Base-by-base conservation (phyloP, 2,888 invertebrate species). In the Drosophila pegasa region DNA sequence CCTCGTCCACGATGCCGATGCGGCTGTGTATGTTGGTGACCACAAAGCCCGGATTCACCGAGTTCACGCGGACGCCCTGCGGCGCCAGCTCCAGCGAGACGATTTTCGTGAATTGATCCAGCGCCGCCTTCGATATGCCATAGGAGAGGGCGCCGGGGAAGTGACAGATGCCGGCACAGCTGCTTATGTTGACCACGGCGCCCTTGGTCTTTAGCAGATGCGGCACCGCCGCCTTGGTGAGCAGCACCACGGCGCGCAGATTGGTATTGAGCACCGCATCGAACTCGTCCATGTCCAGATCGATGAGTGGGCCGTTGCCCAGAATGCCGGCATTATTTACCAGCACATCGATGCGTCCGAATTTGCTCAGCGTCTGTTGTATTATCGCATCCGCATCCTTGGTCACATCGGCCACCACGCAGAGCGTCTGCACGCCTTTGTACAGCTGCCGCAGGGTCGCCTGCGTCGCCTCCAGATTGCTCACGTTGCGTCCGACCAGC, bases 61-160 rank as follows among this genome's bases (percentile, higher is more conserved):
- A 94, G 91, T 98, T 98, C 0, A 98, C 97, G 37, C 98, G 93
- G 0, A 98, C 96, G 77, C 95, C 94, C 91, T 96, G 95, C 0
- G 94, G 90, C 35, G 95, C 97, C 67, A 97, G 92, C 85, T 97
- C 98, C 33, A 99, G 91, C 8, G 99, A 97, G 7, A 95, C 93
- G 91, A 98, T 98, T 90, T 80, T 94, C 0, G 99, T 99, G 81
- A 99, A 95, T 90, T 98, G 98, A 93, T 99, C 99, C 12, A 98
- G 91, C 3, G 98, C 98, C 27, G 97, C 94, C 93, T 99, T 99
- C 4, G 98, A 97, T 94, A 98, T 95, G 81, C 95, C 95, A 91
- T 99, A 99, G 9, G 97, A 95, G 38, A 98, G 92, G n/a, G 97
- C 95, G 58, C 96, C 96, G 0, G 97, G 95, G 89, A 98, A 98